These are phyloP conservation scores for Drosophila siamana DNA, from an alignment of 2,888 invertebrate genomes.

Conservation along the genomic window DNA sequence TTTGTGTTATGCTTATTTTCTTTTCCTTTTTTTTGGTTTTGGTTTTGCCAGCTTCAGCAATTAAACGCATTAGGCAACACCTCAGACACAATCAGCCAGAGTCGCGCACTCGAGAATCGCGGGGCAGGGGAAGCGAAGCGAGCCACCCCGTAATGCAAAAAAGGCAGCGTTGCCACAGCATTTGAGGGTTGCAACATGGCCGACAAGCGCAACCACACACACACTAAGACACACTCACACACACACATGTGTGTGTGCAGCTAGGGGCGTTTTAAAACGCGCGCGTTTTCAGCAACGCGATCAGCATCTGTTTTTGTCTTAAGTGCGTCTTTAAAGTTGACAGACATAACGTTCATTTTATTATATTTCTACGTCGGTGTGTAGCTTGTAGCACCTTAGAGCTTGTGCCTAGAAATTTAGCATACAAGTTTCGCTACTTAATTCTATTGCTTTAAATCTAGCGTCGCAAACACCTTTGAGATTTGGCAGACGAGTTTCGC, in stretches of 20 bases:
- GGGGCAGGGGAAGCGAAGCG: neutral
- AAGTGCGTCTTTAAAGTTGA: no score
- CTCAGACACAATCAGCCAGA: constrained; percentile 49
- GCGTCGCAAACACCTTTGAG: no score
- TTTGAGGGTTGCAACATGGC: constrained; percentile 74
- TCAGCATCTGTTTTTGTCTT: neutral
- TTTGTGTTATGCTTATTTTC: neutral
- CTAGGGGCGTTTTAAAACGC: constrained; percentile 69
- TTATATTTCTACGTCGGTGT: no score
- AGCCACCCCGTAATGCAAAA: constrained; percentile 46
- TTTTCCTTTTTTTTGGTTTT: neutral
- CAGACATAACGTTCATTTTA: no score
- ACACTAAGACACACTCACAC: constrained; percentile 4
- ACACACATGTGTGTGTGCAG: neutral
- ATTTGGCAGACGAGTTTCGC: no score
- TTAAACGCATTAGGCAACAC: constrained; percentile 78
- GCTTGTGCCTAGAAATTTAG: no score
- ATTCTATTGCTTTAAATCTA: no score
- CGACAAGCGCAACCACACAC: constrained; percentile 53
- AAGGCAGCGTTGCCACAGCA: constrained; percentile 30
- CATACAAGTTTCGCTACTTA: no score
- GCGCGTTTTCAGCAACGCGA: constrained; percentile 66
- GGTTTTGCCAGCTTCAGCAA: constrained; percentile 51
- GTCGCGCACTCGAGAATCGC: neutral
- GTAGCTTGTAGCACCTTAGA: no score